A percentile compares a stretch with the other conserved stretches of the same genome.
Conservation (phyloP, 2,888 invertebrate genomes). For the Oscheius myriophilus region DNA sequence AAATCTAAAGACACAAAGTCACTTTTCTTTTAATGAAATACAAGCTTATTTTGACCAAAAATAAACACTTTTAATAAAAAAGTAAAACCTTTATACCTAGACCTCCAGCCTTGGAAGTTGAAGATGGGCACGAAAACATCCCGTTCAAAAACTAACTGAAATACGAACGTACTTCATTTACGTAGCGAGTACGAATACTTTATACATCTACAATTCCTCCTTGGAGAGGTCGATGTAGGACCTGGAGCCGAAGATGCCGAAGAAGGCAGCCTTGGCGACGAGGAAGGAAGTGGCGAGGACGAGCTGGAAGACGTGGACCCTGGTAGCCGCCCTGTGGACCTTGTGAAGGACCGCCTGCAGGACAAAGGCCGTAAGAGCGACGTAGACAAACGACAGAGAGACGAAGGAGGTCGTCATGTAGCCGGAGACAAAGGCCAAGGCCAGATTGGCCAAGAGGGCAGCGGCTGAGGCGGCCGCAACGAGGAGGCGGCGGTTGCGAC, state of each 20-base stretch:
- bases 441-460: conserved; percentile 17
- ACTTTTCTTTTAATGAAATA: too few relatives aligned
- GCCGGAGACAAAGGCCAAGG: conserved; percentile 2
- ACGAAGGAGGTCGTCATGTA: conserved; percentile 6
- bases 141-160: too few relatives aligned
- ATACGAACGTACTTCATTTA: too few relatives aligned
- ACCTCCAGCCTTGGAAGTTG: too few relatives aligned
- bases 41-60: too few relatives aligned
- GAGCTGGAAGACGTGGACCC: conserved; percentile 15
- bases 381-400: conserved; percentile 18
- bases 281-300: conserved; percentile 13
- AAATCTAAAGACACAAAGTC: too few relatives aligned
- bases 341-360: conserved; percentile 10
- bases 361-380: conserved; percentile 4
- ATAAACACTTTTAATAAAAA: too few relatives aligned
- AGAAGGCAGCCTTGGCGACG: conserved; percentile 15
- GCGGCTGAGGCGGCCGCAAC: not conserved
- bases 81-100: too few relatives aligned
- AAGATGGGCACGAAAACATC: too few relatives aligned
- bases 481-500: conserved; percentile 4
- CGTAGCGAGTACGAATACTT: too few relatives aligned
- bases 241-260: conserved; percentile 17
- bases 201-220: too few relatives aligned
- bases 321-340: not conserved
- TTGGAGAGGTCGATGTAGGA: not conserved